A percentile compares a stretch with the other conserved stretches of the same genome.
Conservation (phyloP, 2,888 invertebrate genomes). For the Strigamia transsilvanica region DNA sequence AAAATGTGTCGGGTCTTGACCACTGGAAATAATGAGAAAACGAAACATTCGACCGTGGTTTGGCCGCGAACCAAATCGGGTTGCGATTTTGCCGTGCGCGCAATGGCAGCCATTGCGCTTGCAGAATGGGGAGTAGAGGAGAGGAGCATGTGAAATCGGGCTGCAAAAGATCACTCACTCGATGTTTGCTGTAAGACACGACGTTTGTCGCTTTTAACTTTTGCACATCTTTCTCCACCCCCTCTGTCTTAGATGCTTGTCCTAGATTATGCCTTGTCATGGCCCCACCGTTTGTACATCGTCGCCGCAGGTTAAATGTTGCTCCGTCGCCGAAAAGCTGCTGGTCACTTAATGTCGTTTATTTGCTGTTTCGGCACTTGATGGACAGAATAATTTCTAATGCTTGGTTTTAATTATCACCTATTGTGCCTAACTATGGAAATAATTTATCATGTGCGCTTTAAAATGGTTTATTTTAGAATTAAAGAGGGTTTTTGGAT, state of each 20-base stretch:
- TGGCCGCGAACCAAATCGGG: neutral
- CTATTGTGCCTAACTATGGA: slow-evolving; percentile 2
- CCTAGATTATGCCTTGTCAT: slow-evolving; percentile 36
- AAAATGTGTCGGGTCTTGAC: neutral
- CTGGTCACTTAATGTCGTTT: slow-evolving; percentile 32
- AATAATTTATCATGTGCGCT: neutral
- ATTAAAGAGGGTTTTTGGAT: neutral
- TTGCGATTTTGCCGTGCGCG: slow-evolving; percentile 25
- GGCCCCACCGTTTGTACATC: slow-evolving; percentile 33
- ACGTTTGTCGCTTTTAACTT: slow-evolving; percentile 40
- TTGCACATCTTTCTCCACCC: slow-evolving; percentile 38
- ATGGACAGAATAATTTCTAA: slow-evolving; percentile 17
- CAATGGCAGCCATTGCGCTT: slow-evolving; percentile 31
- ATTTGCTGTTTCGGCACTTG: slow-evolving; percentile 1
- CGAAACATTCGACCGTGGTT: neutral
- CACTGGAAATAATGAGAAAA: neutral
- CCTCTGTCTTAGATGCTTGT: slow-evolving; percentile 32
- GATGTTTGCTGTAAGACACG: slow-evolving; percentile 18
- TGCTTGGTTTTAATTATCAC: neutral
- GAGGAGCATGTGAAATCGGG: neutral
- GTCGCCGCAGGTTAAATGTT: slow-evolving; percentile 34
- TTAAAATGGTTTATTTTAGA: neutral
- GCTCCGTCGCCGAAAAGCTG: slow-evolving; percentile 14
- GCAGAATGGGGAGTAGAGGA: neutral
- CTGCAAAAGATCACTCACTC: slow-evolving; percentile 7